These are phyloP conservation scores for Acanthurus lineatus DNA, from an alignment of 2,797 vertebrate species.

Conservation along the genomic window DNA sequence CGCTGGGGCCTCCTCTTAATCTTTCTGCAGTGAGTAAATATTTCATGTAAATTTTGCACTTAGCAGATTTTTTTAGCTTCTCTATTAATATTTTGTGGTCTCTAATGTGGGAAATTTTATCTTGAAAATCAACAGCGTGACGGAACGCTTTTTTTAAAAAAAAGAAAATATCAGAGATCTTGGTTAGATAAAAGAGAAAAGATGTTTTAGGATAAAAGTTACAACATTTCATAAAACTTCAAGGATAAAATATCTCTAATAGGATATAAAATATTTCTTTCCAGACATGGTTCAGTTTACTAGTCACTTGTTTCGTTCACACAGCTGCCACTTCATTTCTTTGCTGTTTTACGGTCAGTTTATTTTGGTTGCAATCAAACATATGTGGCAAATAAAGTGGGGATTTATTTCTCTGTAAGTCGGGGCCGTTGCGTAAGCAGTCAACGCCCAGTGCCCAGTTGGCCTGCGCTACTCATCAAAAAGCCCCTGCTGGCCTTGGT, in stretches of 20 bases:
- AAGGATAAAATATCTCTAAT: constrained; percentile 1
- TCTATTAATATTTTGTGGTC: neutral
- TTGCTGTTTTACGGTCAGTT: constrained; percentile 32
- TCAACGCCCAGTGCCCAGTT: constrained; percentile 71
- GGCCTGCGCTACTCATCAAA: constrained; percentile 73
- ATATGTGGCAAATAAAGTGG: constrained; percentile 79
- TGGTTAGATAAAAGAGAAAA: constrained; percentile 22
- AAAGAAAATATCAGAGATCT: neutral
- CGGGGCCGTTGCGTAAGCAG: constrained; percentile 78
- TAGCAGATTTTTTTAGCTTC: neutral
- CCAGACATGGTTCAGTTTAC: constrained; percentile 3
- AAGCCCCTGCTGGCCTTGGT: constrained; percentile 75
- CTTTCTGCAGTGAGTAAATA: constrained; percentile 91
- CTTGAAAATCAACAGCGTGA: neutral
- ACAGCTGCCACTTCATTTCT: constrained; percentile 32
- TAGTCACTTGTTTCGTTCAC: constrained; percentile 11
- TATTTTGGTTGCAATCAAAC: constrained; percentile 68
- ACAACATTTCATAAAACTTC: neutral
- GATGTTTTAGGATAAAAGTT: neutral
- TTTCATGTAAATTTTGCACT: neutral
- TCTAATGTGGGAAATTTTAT: neutral
- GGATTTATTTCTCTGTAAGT: constrained; percentile 81
- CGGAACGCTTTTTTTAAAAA: neutral
- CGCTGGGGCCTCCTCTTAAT: constrained; percentile 90
- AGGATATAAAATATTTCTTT: neutral